A percentile compares a stretch with the other conserved stretches of the same genome.
phyloP scores from a whole-genome alignment of 1,140 invertebrate species.

The Thaumetopoea pityocampa region DNA sequence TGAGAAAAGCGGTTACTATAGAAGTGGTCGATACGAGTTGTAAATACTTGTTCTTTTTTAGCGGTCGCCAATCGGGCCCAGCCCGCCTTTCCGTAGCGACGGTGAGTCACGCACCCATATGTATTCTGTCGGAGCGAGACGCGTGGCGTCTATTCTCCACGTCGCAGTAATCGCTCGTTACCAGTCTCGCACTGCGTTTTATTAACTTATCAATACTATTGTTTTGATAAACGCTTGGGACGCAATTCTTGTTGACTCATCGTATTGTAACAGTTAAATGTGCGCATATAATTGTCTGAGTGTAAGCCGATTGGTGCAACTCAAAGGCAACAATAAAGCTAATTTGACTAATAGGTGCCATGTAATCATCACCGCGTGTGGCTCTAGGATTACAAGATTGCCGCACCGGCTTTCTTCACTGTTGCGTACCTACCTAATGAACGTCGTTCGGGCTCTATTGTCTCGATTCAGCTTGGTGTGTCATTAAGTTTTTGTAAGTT shows the following conservation, averaged over 20 bases:
- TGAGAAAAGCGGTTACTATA: conserved; percentile 26
- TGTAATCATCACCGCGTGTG: conserved; percentile 73
- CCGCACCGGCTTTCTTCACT: conserved; percentile 36
- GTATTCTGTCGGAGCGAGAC: conserved; percentile 44
- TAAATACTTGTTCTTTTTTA: conserved; percentile 52
- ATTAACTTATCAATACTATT: conserved; percentile 75
- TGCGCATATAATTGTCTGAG: conserved; percentile 58
- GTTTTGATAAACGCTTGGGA: conserved; percentile 68
- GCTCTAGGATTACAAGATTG: conserved; percentile 66
- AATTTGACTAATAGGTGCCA: conserved; percentile 74
- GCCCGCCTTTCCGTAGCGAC: conserved; percentile 25
- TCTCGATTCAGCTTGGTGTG: conserved; percentile 28
- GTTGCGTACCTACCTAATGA: conserved; percentile 49
- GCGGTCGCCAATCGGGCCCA: conserved; percentile 26
- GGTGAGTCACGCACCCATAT: conserved; percentile 48
- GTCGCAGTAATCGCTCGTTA: conserved; percentile 24
- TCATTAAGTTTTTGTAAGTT: conserved; percentile 12
- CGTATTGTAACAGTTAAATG: conserved; percentile 59
- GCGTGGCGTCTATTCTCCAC: conserved; percentile 23
- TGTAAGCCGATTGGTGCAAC: conserved; percentile 66
- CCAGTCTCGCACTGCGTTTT: conserved; percentile 56
- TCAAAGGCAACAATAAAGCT: conserved; percentile 67
- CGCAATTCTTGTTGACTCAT: conserved; percentile 70
- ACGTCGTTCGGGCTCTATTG: conserved; percentile 55
- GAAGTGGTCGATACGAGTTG: conserved; percentile 38